Base-by-base conservation (phyloP, 2,113 vertebrate genomes). In the Nanorana parkeri region DNA sequence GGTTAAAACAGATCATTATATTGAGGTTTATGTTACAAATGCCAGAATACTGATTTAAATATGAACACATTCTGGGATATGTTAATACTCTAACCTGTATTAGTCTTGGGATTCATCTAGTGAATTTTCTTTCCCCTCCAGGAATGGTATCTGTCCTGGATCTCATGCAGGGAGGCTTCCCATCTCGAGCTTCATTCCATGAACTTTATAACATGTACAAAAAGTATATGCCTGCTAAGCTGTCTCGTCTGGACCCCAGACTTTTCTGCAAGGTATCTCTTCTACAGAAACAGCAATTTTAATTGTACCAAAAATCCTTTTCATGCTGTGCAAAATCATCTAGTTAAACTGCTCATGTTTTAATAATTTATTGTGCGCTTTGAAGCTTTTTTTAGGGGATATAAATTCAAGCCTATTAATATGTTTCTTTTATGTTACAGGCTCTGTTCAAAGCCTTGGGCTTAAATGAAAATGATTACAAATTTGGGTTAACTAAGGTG, bases 121-220 rank as follows among this genome's bases (percentile, higher is more conserved):
- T 63, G 10, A 63, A 24, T 24, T 24, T 68, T 47, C 3, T 6
- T 60, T 17, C 19, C 52, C 24, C 41, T 47, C 19, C 83, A 99
- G 98, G 98, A 1, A 99, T 99, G 98, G 98, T 99, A 77, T 98
- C 97, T 0, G 98, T 99, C 41, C 88, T 99, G 93, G 97, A 99
- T 88, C 89, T 99, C 87, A 99, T 99, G 98, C 98, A 99, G 89
- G 98, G 98, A 6, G 98, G 98, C 15, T 99, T 99, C 86, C 98
- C 98, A 0, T 99, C 98, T 16, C 91, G 97, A 76, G 98, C 98
- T 29, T 96, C 97, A 0, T 99, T 99, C 92, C 97, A 98, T 4
- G 98, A 99, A n/a, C 94, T 99, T 2, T 99, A 99, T 91, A 99
- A 98, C 87, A 99, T 99, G 98, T 99, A 99, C 89, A 96, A 98